Conservation (phyloP, 2,113 vertebrate species). For the Phyllopteryx taeniolatus region DNA sequence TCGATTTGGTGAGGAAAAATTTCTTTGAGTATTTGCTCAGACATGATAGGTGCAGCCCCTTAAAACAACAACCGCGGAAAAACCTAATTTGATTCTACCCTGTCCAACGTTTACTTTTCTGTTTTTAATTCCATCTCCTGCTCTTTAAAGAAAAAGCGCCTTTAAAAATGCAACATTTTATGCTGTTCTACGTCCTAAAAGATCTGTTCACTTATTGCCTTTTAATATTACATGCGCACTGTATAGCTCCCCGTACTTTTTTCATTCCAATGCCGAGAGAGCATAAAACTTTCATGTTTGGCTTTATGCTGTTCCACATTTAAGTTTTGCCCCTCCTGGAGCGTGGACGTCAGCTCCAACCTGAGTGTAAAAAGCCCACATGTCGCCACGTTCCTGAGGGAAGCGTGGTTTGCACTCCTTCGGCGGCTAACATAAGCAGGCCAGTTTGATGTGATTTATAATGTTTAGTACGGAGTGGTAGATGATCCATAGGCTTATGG, state of each 20-base stretch:
- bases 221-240: neutral
- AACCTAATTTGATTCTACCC: too few relatives aligned
- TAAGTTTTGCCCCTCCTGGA: conserved; percentile 7
- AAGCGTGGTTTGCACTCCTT: conserved; percentile 10
- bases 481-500: conserved; percentile 29
- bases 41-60: too few relatives aligned
- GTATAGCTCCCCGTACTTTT: neutral
- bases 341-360: conserved; percentile 3
- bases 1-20: too few relatives aligned
- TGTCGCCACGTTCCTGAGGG: conserved; percentile 22
- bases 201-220: conserved; percentile 8
- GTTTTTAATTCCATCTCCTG: neutral
- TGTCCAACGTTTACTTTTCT: neutral
- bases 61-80: too few relatives aligned
- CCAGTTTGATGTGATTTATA: conserved; percentile 62
- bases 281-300: conserved; percentile 37
- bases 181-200: neutral
- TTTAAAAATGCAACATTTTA: conserved; percentile 19
- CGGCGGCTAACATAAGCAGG: conserved; percentile 25
- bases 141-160: neutral
- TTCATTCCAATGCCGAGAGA: conserved; percentile 4
- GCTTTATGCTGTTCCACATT: conserved; percentile 13
- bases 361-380: neutral
- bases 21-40: too few relatives aligned
- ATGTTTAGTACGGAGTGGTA: conserved; percentile 35